Base-by-base conservation (phyloP, 2,797 vertebrate species). In the Sebastes nivosus region DNA sequence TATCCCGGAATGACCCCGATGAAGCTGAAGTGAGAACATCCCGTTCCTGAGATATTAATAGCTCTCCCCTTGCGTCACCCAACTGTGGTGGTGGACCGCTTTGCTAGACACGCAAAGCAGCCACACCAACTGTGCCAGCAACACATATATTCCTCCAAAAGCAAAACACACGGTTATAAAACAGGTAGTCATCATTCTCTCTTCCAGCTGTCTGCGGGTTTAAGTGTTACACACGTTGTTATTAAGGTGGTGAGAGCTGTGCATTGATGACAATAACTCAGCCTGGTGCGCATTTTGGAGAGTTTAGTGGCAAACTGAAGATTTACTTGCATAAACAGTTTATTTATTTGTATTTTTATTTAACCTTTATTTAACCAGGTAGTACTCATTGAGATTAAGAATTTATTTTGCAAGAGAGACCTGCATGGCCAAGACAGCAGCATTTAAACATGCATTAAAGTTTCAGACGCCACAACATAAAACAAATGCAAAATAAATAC, bases 21-120 rank as follows among this genome's bases (percentile, higher is more conserved):
- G 36, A 38, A 38, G 92, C 90, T 46, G 89, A 89, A 91, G 89
- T 76, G 88, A 93, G 96, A 95, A 96, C 96, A 96, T 95, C 95
- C 95, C 94, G 95, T 95, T 94, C 94, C 88, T 88, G 94, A 34
- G 94, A 89, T 96, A 97, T 96, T 96, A 96, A 96, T 96, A 96
- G 96, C 93, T 83, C 93, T 83, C 88, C 84, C 92, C 86, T 92
- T 96, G 95, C 96, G 96, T 96, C 96, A 95, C 92, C 90, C 83
- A 93, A 94, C 88, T 91, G 94, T 93, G 94, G 94, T 89, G 86
- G 94, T 89, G 86, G 93, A 91, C 86, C 88, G 86, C 90, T 87
- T 52, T 82, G 88, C 90, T 91, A 92, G 92, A 95, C 96, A 96
- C 95, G 95, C 95, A 93, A 95, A 87, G 91, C 69, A 88, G 89